Evolutionary conservation across 2,888 invertebrate species (phyloP).

Genomic region (Bembecia ichneumoniformis): DNA sequence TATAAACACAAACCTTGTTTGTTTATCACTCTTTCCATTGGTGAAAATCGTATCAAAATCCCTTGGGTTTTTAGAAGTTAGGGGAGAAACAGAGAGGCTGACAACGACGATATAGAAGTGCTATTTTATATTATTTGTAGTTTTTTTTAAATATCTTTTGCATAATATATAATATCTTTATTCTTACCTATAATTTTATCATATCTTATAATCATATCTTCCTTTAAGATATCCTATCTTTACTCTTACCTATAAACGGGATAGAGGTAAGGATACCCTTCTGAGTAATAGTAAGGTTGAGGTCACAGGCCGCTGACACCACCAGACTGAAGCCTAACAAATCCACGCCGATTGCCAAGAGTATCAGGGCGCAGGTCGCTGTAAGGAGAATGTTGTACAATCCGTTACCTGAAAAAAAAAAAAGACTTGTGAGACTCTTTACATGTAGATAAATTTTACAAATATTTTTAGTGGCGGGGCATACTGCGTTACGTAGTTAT

Average conservation of each 20-base stretch:
- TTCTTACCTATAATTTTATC: too few species aligned
- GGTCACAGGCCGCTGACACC: slow-evolving; percentile 70
- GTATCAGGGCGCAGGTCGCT: slow-evolving; percentile 51
- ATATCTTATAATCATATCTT: too few species aligned
- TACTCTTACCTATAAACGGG: slow-evolving; percentile 64
- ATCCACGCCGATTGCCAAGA: slow-evolving; percentile 67
- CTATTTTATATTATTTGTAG: too few species aligned
- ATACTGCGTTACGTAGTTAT: not conserved
- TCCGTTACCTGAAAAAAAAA: slow-evolving; percentile 42
- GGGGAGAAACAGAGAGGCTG: too few species aligned
- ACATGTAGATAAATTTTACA: not conserved
- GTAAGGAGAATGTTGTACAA: slow-evolving; percentile 48
- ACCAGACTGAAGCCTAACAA: slow-evolving; percentile 73
- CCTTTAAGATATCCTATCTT: too few species aligned
- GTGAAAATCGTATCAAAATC: too few species aligned
- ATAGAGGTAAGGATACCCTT: slow-evolving; percentile 72
- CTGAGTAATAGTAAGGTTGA: slow-evolving; percentile 61
- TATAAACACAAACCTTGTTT: too few species aligned
- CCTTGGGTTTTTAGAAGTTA: too few species aligned
- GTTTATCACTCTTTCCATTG: too few species aligned
- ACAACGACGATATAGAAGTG: too few species aligned
- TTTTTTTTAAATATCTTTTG: too few species aligned
- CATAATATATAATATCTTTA: too few species aligned
- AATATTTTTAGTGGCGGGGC: not conserved
- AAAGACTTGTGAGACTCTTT: not conserved